phyloP scores from a whole-genome alignment of 2,888 invertebrate genomes.

The Dendrolimus houi region DNA sequence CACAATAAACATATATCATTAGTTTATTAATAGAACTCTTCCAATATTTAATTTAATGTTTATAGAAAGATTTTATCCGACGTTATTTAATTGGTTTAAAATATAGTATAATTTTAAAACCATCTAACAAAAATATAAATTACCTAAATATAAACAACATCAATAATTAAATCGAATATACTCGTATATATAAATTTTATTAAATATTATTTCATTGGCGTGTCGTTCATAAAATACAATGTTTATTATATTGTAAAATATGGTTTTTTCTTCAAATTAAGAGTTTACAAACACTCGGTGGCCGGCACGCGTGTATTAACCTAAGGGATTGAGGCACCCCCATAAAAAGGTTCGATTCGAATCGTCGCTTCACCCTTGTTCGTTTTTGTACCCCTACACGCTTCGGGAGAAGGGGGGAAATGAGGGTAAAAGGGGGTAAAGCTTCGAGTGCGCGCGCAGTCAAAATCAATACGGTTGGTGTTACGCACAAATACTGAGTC shows the following conservation, averaged over 20 bases:
- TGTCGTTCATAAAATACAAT: too few species aligned
- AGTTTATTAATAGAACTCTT: too few species aligned
- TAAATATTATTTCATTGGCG: too few species aligned
- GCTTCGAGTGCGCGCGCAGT: constrained; percentile 60
- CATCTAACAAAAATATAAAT: too few species aligned
- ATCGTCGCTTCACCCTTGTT: constrained; percentile 60
- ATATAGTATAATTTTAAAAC: too few species aligned
- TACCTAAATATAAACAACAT: too few species aligned
- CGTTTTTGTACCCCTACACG: constrained; percentile 41
- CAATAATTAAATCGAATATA: too few species aligned
- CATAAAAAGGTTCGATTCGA: constrained; percentile 70
- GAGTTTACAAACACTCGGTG: constrained; percentile 31
- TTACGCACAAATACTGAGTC: constrained; percentile 66
- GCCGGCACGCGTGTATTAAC: constrained; percentile 55
- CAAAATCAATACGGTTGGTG: constrained; percentile 68
- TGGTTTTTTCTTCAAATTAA: constrained; percentile 14
- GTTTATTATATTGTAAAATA: not conserved
- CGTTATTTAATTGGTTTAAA: too few species aligned
- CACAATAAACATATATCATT: too few species aligned
- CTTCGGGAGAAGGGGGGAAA: constrained; percentile 16
- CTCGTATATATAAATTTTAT: too few species aligned
- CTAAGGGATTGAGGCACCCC: constrained; percentile 60
- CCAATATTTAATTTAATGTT: too few species aligned
- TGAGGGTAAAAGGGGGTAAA: constrained; percentile 16
- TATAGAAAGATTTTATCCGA: too few species aligned